Evolutionary conservation across 2,888 invertebrate genomes (phyloP), one percentile per base, ranked within the genome.

Genomic region (Dromius quadrimaculatus): DNA sequence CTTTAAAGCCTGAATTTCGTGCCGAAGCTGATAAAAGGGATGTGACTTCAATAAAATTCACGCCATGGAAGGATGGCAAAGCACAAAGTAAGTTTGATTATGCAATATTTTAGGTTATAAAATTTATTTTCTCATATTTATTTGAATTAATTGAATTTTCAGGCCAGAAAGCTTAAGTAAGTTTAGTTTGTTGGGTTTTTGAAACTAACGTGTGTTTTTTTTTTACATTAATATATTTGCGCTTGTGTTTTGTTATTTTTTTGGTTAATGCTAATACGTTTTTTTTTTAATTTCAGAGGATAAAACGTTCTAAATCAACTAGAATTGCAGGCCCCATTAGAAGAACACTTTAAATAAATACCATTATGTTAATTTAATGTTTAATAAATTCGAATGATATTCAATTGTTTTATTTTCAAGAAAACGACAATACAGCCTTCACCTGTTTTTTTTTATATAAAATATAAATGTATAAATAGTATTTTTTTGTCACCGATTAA

Each of bases 61-160:
- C 94, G 1, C 90, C 91, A 75, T 98, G 97, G 97, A 89, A 88
- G 76, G 90, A 94, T 81, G 98, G 98, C 81, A 96, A 89, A 83
- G 89, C 93, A 80, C 86, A 88, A 75, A 91, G 94, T 94, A 88
- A 89, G 4, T 66, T 15, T 9, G 23, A 47, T 47, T 47, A 47
- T 54, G 3, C 28, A 54, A 54, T 32, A 11, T 28, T 28, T 28
- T 28, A 28, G 3, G 28, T 5, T 28, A 6, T 28, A 28, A 28
- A 28, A 6, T 5, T 5, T 28, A 5, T 28, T 28, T 28, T 28
- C 4, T 5, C 3, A 47, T 68, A 34, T 59, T 59, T 45, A 41
- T 28, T 17, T 11, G n/a, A 34, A 20, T 59, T 59, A 36, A 20
- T n/a, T 59, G 28, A 1, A 59, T 59, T 59, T 34, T 23, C 59